Conservation (phyloP, 2,113 vertebrate species). For the Hydropotes inermis region DNA sequence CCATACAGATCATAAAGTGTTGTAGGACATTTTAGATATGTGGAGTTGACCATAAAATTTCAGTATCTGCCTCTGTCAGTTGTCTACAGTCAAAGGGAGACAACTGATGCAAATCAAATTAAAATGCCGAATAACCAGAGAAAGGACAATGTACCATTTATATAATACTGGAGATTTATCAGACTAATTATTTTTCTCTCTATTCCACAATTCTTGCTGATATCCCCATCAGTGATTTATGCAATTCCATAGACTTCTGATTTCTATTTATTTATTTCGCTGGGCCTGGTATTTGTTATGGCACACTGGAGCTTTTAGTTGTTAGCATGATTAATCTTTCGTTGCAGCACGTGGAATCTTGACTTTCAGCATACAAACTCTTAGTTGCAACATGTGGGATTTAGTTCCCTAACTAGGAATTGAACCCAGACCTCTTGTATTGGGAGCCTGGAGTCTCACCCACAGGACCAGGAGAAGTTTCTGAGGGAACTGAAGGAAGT, state of each 20-base stretch:
- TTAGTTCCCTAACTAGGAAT: background rate
- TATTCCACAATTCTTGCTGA: background rate
- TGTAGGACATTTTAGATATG: background rate
- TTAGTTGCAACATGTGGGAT: background rate
- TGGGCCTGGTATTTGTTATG: background rate
- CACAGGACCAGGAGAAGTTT: background rate
- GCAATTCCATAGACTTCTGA: background rate
- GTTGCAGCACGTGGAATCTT: background rate
- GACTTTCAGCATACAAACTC: background rate
- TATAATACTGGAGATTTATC: background rate
- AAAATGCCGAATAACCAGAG: background rate
- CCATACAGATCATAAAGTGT: constrained; percentile 27
- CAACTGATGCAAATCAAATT: background rate
- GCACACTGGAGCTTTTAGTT: background rate
- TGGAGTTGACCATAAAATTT: constrained; percentile 30
- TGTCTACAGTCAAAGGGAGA: background rate
- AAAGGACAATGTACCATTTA: background rate
- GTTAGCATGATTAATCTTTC: background rate
- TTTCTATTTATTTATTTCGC: background rate
- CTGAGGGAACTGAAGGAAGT: background rate
- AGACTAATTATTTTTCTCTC: background rate
- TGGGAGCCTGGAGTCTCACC: background rate
- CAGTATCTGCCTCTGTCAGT: background rate
- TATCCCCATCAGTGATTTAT: background rate
- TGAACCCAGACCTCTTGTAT: background rate